Evolutionary conservation across 2,113 vertebrate species (phyloP), one percentile per base, ranked within the genome.

Genomic region (Mobula birostris): DNA sequence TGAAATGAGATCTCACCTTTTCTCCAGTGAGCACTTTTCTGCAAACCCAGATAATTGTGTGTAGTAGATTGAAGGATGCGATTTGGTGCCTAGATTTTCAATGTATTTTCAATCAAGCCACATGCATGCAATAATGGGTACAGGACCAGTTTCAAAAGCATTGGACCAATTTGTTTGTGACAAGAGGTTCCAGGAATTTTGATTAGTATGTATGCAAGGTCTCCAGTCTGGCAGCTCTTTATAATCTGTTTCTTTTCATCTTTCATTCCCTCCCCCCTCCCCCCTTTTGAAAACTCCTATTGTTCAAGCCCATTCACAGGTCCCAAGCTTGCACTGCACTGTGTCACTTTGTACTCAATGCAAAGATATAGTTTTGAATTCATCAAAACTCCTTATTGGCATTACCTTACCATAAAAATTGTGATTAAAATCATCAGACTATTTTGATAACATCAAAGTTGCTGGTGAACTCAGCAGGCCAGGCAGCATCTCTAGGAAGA

Each of bases 101-200:
- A 17, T 32, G 27, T 66, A 29, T 87, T 88, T 90, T 15, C 63
- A 14, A 17, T 17, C 1, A 32, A 66, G 14, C 61, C 0, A 7
- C 12, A 61, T 66, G 85, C 29, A 32, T 66, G 61, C n/a, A 6
- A n/a, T 66, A 66, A 68, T 27, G 8, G 15, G 29, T 32, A 17
- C 14, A 32, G 85, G 58, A 68, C 29, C 63, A 90, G n/a, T 15
- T 15, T 90, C 85, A 36, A 90, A 66, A n/a, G 5, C 17, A 68
- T 15, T 36, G 32, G n/a, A 90, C 66, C 29, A 4, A 88, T 88
- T 87, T 66, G 85, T 88, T 87, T 88, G 85, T 66, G 85, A 88
- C 29, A 32, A 29, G n/a, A 90, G 15, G 58, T 83, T 88, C 14
- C 29, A 88, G 29, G 12, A 61, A n/a, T 88, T 61, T n/a, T 88